Conservation (phyloP, 2,113 vertebrate genomes). For the Mugil cephalus region DNA sequence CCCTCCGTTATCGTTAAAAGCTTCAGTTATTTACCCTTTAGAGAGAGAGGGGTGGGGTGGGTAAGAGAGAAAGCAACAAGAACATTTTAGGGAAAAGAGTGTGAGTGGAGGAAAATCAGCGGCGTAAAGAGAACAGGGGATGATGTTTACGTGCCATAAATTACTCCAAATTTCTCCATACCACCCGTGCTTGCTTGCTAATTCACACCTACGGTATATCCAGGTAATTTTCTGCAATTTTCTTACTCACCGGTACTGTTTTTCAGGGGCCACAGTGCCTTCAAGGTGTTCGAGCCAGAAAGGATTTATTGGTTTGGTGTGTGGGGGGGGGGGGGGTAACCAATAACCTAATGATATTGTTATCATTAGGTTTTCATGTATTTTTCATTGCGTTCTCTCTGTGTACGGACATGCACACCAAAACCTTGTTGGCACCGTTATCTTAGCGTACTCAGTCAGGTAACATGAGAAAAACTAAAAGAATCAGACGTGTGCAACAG, state of each 20-base stretch:
- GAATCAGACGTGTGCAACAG: too few species aligned
- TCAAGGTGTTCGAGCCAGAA: too few species aligned
- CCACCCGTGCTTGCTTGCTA: not conserved
- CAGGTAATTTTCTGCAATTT: constrained; percentile 1
- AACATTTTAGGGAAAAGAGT: not conserved
- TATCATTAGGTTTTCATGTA: too few species aligned
- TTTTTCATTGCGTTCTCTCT: too few species aligned
- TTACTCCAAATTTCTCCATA: not conserved
- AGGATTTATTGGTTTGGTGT: too few species aligned
- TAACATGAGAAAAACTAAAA: too few species aligned
- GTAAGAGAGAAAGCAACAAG: not conserved
- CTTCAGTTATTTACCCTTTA: constrained; percentile 15
- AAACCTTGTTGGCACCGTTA: too few species aligned
- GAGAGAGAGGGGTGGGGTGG: not conserved
- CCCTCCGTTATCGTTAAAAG: constrained; percentile 21
- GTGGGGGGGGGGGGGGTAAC: too few species aligned
- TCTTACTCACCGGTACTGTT: constrained; percentile 9
- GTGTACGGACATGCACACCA: too few species aligned
- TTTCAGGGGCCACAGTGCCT: constrained; percentile 2
- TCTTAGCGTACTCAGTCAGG: too few species aligned
- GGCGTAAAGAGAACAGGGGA: not conserved
- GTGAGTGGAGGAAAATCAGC: not conserved
- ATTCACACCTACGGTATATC: too few species aligned
- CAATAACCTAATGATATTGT: too few species aligned
- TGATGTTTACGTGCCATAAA: constrained; percentile 9